These are phyloP conservation scores for Melanogrammus aeglefinus DNA, from an alignment of 2,797 vertebrate genomes.

Conservation along the genomic window DNA sequence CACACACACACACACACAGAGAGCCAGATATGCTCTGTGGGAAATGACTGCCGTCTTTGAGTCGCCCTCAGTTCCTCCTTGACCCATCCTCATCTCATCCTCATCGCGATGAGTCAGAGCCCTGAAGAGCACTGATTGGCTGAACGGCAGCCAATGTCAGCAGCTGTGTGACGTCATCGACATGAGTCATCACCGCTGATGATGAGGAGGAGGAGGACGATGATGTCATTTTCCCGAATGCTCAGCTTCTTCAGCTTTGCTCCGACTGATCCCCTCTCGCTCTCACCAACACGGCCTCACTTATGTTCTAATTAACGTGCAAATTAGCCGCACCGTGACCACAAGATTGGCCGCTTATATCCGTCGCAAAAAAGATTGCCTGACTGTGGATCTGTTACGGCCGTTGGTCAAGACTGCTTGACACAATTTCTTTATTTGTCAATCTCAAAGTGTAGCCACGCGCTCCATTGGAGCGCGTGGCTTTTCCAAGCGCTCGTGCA, in stretches of 20 bases:
- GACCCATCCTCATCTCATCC: slow-evolving; percentile 21
- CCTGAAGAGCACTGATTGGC: slow-evolving; percentile 43
- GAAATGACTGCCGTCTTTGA: slow-evolving; percentile 41
- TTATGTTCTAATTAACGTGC: not conserved
- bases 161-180: slow-evolving; percentile 49
- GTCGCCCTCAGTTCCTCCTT: slow-evolving; percentile 42
- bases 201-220: slow-evolving; percentile 23
- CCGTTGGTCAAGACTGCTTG: too few species aligned
- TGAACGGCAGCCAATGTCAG: slow-evolving; percentile 26
- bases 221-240: slow-evolving; percentile 40
- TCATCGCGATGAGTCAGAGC: slow-evolving; percentile 53
- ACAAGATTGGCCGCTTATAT: too few species aligned
- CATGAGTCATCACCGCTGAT: slow-evolving; percentile 54
- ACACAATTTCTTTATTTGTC: too few species aligned
- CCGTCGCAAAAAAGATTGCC: too few species aligned
- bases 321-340: too few species aligned
- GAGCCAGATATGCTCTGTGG: slow-evolving; percentile 25
- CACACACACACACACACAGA: too few species aligned
- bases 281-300: not conserved
- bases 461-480: too few species aligned
- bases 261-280: not conserved
- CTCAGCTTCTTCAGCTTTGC: slow-evolving; percentile 12
- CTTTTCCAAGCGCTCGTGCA: too few species aligned
- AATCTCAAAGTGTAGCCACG: too few species aligned
- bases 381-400: too few species aligned